Conservation (phyloP, 2,113 vertebrate genomes). For the Archilochus colubris region DNA sequence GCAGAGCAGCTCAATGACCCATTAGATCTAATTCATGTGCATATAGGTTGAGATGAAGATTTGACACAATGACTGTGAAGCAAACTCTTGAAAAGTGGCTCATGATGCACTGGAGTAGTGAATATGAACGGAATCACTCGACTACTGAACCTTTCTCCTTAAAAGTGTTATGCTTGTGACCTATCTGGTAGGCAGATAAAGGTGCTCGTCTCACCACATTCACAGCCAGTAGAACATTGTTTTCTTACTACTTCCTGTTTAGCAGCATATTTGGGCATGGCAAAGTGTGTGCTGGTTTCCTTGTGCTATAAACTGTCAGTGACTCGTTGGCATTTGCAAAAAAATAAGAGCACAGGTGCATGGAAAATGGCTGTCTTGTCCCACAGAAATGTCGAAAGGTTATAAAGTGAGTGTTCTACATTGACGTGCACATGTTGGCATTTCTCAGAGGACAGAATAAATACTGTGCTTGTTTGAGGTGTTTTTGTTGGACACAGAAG, state of each 20-base stretch:
- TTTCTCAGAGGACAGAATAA: neutral
- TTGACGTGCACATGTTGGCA: neutral
- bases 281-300: neutral
- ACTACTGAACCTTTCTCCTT: neutral
- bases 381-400: neutral
- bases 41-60: neutral
- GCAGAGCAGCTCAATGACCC: neutral
- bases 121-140: neutral
- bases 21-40: neutral
- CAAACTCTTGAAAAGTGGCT: neutral
- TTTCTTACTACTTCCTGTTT: constrained; percentile 40
- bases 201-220: neutral
- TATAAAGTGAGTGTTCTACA: neutral
- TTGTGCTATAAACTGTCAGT: neutral
- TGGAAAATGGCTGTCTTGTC: neutral
- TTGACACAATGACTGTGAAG: neutral
- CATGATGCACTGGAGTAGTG: neutral
- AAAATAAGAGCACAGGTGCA: neutral
- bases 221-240: neutral
- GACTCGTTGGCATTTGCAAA: neutral
- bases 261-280: neutral
- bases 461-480: neutral
- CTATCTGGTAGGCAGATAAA: constrained; percentile 19
- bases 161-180: neutral
- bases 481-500: neutral